A percentile compares a stretch with the other conserved stretches of the same genome.
Conservation (phyloP, 2,113 vertebrate species). For the Rhea americana region DNA sequence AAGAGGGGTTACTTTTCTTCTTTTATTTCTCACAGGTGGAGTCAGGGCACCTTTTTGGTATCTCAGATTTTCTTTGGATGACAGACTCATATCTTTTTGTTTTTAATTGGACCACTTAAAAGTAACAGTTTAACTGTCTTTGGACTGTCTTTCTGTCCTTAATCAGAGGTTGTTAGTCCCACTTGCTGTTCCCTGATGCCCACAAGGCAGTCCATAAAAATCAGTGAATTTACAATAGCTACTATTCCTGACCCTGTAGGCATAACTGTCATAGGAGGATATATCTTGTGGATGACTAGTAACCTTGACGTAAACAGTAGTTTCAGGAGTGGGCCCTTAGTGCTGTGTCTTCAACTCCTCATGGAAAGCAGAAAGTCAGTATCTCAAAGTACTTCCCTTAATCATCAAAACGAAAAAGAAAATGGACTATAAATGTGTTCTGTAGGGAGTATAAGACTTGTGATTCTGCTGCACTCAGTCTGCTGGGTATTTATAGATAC, state of each 20-base stretch:
- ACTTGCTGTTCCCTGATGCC: not conserved
- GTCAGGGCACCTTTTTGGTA: not conserved
- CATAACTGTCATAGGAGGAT: not conserved
- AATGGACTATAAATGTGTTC: not conserved
- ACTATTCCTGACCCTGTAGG: not conserved
- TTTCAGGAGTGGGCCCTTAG: not conserved
- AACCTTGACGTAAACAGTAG: not conserved
- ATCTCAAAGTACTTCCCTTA: not conserved
- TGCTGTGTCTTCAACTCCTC: not conserved
- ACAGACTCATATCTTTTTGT: not conserved
- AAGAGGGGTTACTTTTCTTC: not conserved
- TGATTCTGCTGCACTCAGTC: not conserved
- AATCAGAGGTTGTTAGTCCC: not conserved
- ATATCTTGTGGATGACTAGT: accelerated
- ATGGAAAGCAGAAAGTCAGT: not conserved
- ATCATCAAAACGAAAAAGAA: not conserved
- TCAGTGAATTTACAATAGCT: not conserved
- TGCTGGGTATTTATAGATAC: not conserved
- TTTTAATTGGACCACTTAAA: not conserved
- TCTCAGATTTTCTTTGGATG: not conserved
- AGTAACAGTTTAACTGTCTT: not conserved
- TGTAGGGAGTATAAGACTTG: not conserved
- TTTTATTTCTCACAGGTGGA: not conserved
- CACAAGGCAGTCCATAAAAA: not conserved
- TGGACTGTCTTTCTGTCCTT: not conserved